Base-by-base conservation (phyloP, 2,797 vertebrate species). In the Danio albolineatus region DNA sequence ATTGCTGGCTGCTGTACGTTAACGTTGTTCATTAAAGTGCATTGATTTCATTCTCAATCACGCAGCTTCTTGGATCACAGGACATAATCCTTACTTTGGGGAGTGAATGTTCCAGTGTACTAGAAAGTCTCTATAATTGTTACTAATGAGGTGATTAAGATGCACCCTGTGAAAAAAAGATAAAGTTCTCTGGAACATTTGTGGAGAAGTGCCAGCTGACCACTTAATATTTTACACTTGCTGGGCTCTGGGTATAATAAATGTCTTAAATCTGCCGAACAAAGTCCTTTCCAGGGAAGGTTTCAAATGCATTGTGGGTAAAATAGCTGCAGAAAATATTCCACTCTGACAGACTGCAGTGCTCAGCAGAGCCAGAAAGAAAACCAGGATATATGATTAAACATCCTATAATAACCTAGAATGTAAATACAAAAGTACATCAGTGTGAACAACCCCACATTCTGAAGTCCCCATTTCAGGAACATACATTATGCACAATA, bases 301-400 rank as follows among this genome's bases (percentile, higher is more conserved):
- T 21, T 21, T 48, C 66, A 43, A 59, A 14, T 77, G 49, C 82
- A 73, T 75, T 51, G 17, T 62, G n/a, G 49, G 78, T 46, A 10
- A 49, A 65, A n/a, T n/a, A 39, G 48, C 53, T 81, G 77, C 77
- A 53, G 41, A 86, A 73, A 46, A 81, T 83, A 82, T 79, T 87
- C 61, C 7, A 41, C 41, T 79, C 69, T 80, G 86, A 86, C 85
- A 88, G 28, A 0, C 49, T 56, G 17, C 77, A 66, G 39, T 62
- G 38, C 21, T 64, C 48, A 49, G 59, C 38, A 43, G 14, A 38
- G 39, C 62, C 16, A 43, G 16, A 70, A 64, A 65, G 44, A 59
- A 48, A 2, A 38, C 56, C 44, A 60, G 19, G 10, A 39, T 56
- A 56, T 10, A 54, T 57, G 14, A 76, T 44, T 9, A 56, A 17